These are phyloP conservation scores for Leguminivora glycinivorella DNA, from an alignment of 1,140 invertebrate genomes.

Conservation along the genomic window DNA sequence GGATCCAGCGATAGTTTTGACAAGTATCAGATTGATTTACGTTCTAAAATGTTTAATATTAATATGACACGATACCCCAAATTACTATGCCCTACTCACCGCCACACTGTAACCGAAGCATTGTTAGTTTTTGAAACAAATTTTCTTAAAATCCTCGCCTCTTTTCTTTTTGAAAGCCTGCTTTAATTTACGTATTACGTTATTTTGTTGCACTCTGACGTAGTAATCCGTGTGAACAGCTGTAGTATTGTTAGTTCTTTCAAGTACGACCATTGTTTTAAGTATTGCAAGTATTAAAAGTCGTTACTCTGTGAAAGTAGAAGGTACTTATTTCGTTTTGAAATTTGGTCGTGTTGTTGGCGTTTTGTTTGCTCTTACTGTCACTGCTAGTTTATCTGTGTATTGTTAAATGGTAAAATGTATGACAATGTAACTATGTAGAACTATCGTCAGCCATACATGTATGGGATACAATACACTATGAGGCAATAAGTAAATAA, in stretches of 20 bases:
- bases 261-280: conserved; percentile 11
- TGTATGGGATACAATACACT: too few relatives aligned
- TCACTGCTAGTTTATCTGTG: not conserved
- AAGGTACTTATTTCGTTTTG: not conserved
- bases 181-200: not conserved
- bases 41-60: too few relatives aligned
- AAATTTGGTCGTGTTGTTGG: not conserved
- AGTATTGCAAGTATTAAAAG: not conserved
- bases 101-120: too few relatives aligned
- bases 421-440: too few relatives aligned
- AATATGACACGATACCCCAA: too few relatives aligned
- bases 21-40: too few relatives aligned
- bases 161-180: not conserved
- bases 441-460: too few relatives aligned
- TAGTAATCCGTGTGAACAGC: not conserved
- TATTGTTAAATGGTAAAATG: not conserved
- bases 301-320: not conserved
- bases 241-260: conserved; percentile 5
- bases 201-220: not conserved
- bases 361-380: not conserved
- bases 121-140: too few relatives aligned
- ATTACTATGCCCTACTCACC: too few relatives aligned
- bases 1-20: too few relatives aligned
- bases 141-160: too few relatives aligned
- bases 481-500: too few relatives aligned